These are phyloP conservation scores for Meliscaeva auricollis DNA, from an alignment of 2,888 invertebrate species.

Conservation along the genomic window DNA sequence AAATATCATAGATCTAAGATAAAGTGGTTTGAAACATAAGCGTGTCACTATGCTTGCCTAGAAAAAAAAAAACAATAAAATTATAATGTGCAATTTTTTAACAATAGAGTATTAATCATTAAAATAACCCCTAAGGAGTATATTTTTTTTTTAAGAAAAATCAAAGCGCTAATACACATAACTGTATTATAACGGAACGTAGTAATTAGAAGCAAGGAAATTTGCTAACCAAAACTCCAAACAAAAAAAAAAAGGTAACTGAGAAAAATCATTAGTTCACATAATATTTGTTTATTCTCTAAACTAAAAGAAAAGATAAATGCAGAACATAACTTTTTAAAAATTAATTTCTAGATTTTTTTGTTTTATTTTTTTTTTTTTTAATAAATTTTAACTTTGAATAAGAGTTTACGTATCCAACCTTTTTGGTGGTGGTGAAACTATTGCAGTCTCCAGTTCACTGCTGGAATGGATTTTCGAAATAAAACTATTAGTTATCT, in stretches of 20 bases:
- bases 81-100: slow-evolving; percentile 17
- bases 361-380: slow-evolving; percentile 18
- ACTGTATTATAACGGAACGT: slow-evolving; percentile 27
- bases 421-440: slow-evolving; percentile 82
- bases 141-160: slow-evolving; percentile 14
- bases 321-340: slow-evolving; percentile 54
- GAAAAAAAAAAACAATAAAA: slow-evolving; percentile 1
- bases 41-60: slow-evolving; percentile 34
- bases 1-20: background rate
- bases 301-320: slow-evolving; percentile 55
- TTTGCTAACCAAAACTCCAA: slow-evolving; percentile 61
- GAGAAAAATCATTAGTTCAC: slow-evolving; percentile 58
- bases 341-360: no score
- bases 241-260: slow-evolving; percentile 14
- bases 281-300: slow-evolving; percentile 49
- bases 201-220: slow-evolving; percentile 52
- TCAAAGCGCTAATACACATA: slow-evolving; percentile 57
- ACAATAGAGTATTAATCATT: background rate
- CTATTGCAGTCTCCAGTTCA: slow-evolving; percentile 82
- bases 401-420: slow-evolving; percentile 79
- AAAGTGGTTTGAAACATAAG: slow-evolving; percentile 23
- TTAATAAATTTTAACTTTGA: slow-evolving; percentile 49
- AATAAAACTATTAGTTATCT: slow-evolving; percentile 67
- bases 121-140: slow-evolving; percentile 47
- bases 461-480: slow-evolving; percentile 82